Evolutionary conservation across 2,797 vertebrate species (phyloP), one percentile per base, ranked within the genome.

Genomic region (Rhynchotus rufescens): DNA sequence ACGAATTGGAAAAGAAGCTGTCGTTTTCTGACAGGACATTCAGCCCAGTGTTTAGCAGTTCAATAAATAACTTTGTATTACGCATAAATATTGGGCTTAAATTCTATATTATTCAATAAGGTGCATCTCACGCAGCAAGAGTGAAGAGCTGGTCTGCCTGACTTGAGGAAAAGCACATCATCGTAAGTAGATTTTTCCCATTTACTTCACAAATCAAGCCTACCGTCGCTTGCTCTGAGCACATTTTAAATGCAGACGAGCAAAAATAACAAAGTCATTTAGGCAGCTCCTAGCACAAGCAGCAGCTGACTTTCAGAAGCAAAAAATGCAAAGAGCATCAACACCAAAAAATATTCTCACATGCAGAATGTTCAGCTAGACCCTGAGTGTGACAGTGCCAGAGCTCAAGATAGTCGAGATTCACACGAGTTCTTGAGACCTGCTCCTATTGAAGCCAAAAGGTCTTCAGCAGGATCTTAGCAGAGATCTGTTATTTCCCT

Each of bases 191-290:
- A 59, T 66, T 68, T 94, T 94, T 51, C 36, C 67, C 65, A 89
- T 73, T 85, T 94, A 74, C 9, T 72, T 88, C 34, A 76, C 60
- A 92, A 91, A 94, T 66, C 8, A 77, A 71, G 9, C 45, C 84
- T 91, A 67, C 9, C 68, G 59, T 92, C 44, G 61, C 36, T 86
- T 88, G 21, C 9, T 78, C 32, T 49, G 76, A 78, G 38, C 54
- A 65, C 7, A 17, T 72, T 90, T 82, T 59, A 81, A 75, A 65
- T 8, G 3, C 42, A 91, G 12, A 68, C 19, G 32, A 80, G 28
- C 49, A 78, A 40, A 85, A 17, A 30, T 17, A 56, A 68, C 17
- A 84, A 47, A 47, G n/a, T 47, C 34, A 47, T 80, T 93, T 68
- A 84, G 44, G 32, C 23, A 82, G 38, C 16, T 88, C 32, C 60